Percentiles rank a stretch among this genome's conserved stretches.
Evolutionary conservation across 2,113 vertebrate species (phyloP).

Genomic region (Ovis aries): ARS-UI_Ramb_v3.0 NC_056055.1:119226001-119226500

Average conservation of each 20-base stretch:
- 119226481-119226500: background rate
- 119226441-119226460: background rate
- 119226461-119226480: background rate
- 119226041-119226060: background rate
- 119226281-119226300: background rate
- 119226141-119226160: background rate
- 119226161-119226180: background rate
- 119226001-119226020: background rate
- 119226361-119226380: background rate
- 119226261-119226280: background rate
- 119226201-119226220: background rate
- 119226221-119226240: background rate
- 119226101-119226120: background rate
- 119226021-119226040: background rate
- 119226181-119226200: background rate
- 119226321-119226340: background rate
- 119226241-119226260: background rate
- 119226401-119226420: background rate
- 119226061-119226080: background rate
- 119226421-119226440: background rate
- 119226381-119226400: background rate
- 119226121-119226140: background rate
- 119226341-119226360: background rate
- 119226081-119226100: background rate
- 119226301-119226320: background rate